Evolutionary conservation across 2,888 invertebrate species (phyloP), one percentile per base, ranked within the genome.

Genomic region (Chydorus sphaericus): DNA sequence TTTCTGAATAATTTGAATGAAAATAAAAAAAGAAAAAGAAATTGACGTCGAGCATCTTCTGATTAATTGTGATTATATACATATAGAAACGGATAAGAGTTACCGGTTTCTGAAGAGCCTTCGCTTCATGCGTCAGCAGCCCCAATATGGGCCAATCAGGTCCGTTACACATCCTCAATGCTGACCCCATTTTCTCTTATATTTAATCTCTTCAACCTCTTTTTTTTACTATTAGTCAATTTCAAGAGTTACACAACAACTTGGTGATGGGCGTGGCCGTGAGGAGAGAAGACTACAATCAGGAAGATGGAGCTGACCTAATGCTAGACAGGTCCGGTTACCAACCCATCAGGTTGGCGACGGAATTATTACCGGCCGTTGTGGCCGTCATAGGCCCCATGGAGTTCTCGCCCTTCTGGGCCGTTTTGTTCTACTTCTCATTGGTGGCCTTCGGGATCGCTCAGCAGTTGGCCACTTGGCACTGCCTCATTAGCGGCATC

Each of bases 311-410:
- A 60, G 73, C 75, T 18, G 73, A 75, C 2, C 66, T 72, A 64
- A 63, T 48, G 14, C 31, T 14, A 16, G 26, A 28, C 14, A 33
- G 36, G 10, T 58, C 59, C 38, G 65, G 68, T 16, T 90, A 88
- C 72, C 89, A 90, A 69, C 85, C 82, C 0, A 69, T 91, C 57
- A 79, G 90, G 58, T 74, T 91, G 57, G 82, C 88, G 11, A 90
- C 88, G n/a, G 90, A 91, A 71, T 69, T 91, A n/a, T 83, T 90
- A 60, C 91, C 91, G 0, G 85, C 90, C 0, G 84, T 87, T 1
- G 74, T 90, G 29, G 85, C 88, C 73, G 58, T 85, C 26, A 70
- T 88, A 56, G 85, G 85, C 1, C 75, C 82, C 44, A 78, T 82
- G 57, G 77, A 80, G 67, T 72, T 91, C 5, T 88, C 89, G 0